Evolutionary conservation across 1,140 invertebrate species (phyloP).

Genomic region (Druon quercuslanigerum): DNA sequence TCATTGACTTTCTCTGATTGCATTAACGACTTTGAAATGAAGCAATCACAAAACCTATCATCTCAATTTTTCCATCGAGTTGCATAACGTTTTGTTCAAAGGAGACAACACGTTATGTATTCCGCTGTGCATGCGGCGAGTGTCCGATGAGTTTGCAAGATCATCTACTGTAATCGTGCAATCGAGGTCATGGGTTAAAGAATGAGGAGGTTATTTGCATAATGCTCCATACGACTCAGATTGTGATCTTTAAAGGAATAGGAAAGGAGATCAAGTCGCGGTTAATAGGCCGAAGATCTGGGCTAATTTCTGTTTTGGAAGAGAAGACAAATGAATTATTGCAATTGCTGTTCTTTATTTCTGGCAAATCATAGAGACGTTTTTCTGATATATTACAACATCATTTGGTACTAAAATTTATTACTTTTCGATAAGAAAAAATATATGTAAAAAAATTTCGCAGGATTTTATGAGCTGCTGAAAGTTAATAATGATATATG

Average conservation of each 20-base stretch:
- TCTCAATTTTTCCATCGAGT: neutral
- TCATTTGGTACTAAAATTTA: too few species aligned
- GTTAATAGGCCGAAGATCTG: too few species aligned
- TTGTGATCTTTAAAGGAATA: conserved; percentile 34
- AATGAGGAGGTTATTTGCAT: conserved; percentile 51
- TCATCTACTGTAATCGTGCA: conserved; percentile 44
- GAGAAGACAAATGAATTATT: too few species aligned
- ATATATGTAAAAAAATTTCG: too few species aligned
- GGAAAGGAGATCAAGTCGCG: too few species aligned
- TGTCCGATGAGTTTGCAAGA: conserved; percentile 44
- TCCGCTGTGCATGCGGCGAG: conserved; percentile 34
- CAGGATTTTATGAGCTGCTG: too few species aligned
- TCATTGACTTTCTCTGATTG: neutral
- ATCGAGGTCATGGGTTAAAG: conserved; percentile 50
- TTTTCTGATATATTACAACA: too few species aligned
- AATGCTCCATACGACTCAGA: conserved; percentile 46
- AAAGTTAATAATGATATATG: too few species aligned
- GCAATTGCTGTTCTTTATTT: too few species aligned
- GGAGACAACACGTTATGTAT: conserved; percentile 10
- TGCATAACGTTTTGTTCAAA: conserved; percentile 4
- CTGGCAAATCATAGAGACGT: too few species aligned
- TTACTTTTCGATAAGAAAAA: too few species aligned
- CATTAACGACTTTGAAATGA: neutral
- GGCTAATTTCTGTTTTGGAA: too few species aligned
- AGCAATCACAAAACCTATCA: neutral